Evolutionary conservation across 2,113 vertebrate species (phyloP).

Genomic region (Brachirus orientalis): DNA sequence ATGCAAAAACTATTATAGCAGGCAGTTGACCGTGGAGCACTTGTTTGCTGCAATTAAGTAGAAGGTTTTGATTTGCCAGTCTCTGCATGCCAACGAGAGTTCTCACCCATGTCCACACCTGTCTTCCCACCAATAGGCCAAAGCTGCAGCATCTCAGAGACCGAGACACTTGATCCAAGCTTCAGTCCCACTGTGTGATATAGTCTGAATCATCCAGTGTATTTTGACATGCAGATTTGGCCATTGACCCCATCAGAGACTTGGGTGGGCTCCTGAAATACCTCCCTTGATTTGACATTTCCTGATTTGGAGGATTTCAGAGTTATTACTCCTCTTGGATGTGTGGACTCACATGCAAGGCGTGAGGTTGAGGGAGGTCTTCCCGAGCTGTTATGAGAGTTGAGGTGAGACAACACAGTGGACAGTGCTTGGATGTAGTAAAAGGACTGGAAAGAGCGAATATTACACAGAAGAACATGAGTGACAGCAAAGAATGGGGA

Average conservation of each 20-base stretch:
- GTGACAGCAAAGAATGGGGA: constrained; percentile 24
- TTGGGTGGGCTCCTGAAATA: constrained; percentile 76
- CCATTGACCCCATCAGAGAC: constrained; percentile 60
- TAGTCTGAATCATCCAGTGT: constrained; percentile 51
- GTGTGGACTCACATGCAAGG: constrained; percentile 72
- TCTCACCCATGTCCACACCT: constrained; percentile 46
- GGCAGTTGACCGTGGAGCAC: constrained; percentile 49
- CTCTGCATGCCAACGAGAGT: constrained; percentile 36
- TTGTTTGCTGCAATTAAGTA: constrained; percentile 59
- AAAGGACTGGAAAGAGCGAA: constrained; percentile 19
- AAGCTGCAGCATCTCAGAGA: constrained; percentile 24
- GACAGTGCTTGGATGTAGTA: constrained; percentile 46
- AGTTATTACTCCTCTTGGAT: constrained; percentile 71
- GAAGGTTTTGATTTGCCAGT: constrained; percentile 53
- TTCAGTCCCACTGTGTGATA: constrained; percentile 34
- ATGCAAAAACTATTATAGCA: constrained; percentile 54
- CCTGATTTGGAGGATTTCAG: constrained; percentile 76
- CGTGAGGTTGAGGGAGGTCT: constrained; percentile 73
- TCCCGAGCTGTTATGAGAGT: constrained; percentile 65
- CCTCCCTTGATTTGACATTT: constrained; percentile 77
- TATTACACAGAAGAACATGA: constrained; percentile 12
- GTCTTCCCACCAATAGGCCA: constrained; percentile 28
- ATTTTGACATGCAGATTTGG: constrained; percentile 74
- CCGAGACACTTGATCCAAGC: constrained; percentile 7
- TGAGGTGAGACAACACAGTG: constrained; percentile 66